phyloP scores from a whole-genome alignment of 2,113 vertebrate species.

The Sapayoa aenigma region DNA sequence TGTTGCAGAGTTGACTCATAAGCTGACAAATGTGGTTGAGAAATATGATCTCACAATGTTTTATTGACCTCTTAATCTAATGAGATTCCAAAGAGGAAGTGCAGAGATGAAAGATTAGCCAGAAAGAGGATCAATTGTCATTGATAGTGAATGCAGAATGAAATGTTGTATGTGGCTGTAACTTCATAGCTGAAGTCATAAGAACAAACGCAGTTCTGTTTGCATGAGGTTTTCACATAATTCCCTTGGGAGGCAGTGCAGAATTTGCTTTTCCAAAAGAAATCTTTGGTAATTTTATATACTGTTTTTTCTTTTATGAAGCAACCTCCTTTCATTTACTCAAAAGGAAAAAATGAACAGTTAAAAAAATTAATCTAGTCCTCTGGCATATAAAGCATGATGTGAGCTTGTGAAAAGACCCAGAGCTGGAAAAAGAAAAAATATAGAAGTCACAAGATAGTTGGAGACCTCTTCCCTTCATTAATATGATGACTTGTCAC shows the following conservation, averaged over 20 bases:
- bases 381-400: not conserved
- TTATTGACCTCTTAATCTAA: slow-evolving; percentile 49
- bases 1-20: not conserved
- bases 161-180: not conserved
- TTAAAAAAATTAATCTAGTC: not conserved
- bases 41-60: slow-evolving; percentile 52
- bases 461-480: not conserved
- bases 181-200: not conserved
- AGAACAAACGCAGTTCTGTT: not conserved
- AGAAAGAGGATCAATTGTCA: not conserved
- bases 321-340: not conserved
- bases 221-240: not conserved
- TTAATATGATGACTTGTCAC: not conserved
- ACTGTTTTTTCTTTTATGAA: not conserved
- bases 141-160: slow-evolving; percentile 26
- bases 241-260: not conserved
- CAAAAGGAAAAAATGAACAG: not conserved
- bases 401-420: not conserved
- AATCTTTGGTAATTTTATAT: not conserved
- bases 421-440: not conserved
- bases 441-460: not conserved
- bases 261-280: not conserved
- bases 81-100: not conserved
- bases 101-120: slow-evolving; percentile 8
- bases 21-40: not conserved